phyloP scores from a whole-genome alignment of 2,113 vertebrate species.

The Hystrix cristata region DNA sequence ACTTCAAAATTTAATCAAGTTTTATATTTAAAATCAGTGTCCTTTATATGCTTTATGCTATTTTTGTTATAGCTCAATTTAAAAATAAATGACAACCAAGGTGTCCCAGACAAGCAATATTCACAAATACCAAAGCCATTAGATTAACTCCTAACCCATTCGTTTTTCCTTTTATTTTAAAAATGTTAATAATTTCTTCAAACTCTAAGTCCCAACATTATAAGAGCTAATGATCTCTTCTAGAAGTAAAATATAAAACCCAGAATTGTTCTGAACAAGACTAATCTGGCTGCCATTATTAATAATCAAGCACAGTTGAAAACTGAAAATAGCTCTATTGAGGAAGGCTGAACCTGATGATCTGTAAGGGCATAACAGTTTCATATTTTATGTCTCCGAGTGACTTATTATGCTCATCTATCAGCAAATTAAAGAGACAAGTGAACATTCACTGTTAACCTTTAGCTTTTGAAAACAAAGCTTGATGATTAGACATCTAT shows the following conservation, averaged over 20 bases:
- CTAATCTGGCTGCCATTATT: not conserved
- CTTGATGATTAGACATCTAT: not conserved
- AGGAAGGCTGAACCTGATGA: not conserved
- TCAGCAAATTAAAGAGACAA: not conserved
- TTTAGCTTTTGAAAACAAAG: conserved; percentile 2
- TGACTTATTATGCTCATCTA: not conserved
- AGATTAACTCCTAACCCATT: not conserved
- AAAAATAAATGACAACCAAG: not conserved
- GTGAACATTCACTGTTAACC: not conserved
- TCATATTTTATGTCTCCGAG: not conserved
- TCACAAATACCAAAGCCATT: not conserved
- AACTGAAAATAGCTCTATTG: not conserved
- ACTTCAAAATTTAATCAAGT: not conserved
- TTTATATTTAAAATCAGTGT: not conserved
- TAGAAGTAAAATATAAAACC: not conserved
- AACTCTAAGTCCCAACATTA: not conserved
- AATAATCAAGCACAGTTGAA: not conserved
- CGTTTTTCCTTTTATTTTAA: not conserved
- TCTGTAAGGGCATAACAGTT: not conserved
- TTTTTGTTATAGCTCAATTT: not conserved
- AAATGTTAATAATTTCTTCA: not conserved
- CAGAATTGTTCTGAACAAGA: not conserved
- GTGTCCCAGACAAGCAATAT: not conserved
- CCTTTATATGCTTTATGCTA: not conserved
- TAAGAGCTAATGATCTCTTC: not conserved